Percentiles rank a stretch among this genome's conserved stretches.
Conservation (phyloP, 2,113 vertebrate genomes). For the Cheilinus undulatus region DNA sequence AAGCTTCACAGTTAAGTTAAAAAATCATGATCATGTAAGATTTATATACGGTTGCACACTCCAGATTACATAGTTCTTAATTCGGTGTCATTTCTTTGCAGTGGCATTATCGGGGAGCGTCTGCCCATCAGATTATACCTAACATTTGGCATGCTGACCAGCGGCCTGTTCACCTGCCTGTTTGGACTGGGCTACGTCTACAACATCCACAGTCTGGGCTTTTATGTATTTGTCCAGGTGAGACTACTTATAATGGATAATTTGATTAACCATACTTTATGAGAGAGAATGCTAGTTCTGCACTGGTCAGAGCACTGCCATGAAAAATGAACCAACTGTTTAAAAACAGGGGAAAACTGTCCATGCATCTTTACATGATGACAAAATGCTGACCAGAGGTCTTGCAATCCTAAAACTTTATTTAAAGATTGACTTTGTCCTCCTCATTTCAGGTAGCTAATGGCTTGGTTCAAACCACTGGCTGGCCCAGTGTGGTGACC, state of each 20-base stretch:
- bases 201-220: constrained; percentile 90
- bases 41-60: background rate
- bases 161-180: constrained; percentile 91
- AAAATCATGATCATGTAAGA: no score
- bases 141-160: constrained; percentile 91
- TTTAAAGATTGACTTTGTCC: background rate
- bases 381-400: no score
- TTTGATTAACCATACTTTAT: no score
- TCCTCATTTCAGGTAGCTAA: constrained; percentile 86
- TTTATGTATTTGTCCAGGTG: constrained; percentile 93
- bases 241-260: background rate
- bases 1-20: no score
- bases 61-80: background rate
- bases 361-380: no score
- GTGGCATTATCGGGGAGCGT: constrained; percentile 96
- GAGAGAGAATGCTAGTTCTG: no score
- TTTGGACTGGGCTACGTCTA: constrained; percentile 92
- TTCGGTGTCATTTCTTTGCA: constrained; percentile 57
- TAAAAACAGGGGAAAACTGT: no score
- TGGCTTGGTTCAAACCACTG: constrained; percentile 94
- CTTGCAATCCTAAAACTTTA: background rate
- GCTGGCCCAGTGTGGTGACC: constrained; percentile 94
- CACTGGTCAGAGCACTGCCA: no score
- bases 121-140: constrained; percentile 94
- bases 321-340: no score